Evolutionary conservation across 2,797 vertebrate genomes (phyloP).

Genomic region (Clarias platycephalus): DNA sequence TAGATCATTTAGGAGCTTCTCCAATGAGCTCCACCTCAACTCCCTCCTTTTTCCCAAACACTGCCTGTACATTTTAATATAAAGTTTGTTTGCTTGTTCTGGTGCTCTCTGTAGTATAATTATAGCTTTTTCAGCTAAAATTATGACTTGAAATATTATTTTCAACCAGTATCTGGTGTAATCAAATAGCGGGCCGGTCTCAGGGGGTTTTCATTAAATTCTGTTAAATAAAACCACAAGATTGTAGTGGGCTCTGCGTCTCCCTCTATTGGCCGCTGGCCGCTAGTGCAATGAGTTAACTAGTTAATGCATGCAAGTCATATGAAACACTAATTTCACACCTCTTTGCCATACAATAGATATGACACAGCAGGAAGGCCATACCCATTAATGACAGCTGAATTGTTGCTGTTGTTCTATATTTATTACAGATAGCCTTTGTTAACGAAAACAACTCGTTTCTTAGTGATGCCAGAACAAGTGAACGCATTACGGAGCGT

Average conservation of each 20-base stretch:
- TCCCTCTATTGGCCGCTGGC: constrained; percentile 71
- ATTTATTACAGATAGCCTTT: constrained; percentile 4
- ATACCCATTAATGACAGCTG: constrained; percentile 10
- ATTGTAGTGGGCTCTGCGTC: constrained; percentile 59
- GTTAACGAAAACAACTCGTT: neutral
- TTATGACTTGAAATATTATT: constrained; percentile 44
- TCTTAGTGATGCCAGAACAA: neutral
- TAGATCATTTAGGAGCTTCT: constrained; percentile 14
- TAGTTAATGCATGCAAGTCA: constrained; percentile 35
- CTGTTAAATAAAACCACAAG: constrained; percentile 46
- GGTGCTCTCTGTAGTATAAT: constrained; percentile 43
- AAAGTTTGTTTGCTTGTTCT: constrained; percentile 42
- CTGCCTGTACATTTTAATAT: constrained; percentile 21
- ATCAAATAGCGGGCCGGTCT: constrained; percentile 35
- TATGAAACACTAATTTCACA: constrained; percentile 38
- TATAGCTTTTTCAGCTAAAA: constrained; percentile 29
- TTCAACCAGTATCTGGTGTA: constrained; percentile 41
- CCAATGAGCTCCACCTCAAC: neutral
- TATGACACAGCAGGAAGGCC: constrained; percentile 12
- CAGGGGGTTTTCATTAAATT: constrained; percentile 46
- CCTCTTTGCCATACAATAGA: constrained; percentile 20
- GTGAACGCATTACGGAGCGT: neutral
- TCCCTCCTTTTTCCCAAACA: constrained; percentile 20
- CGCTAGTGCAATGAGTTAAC: constrained; percentile 28
- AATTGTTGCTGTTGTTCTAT: constrained; percentile 23